Conservation (phyloP, 2,888 invertebrate genomes). For the Dynastes maya region DNA sequence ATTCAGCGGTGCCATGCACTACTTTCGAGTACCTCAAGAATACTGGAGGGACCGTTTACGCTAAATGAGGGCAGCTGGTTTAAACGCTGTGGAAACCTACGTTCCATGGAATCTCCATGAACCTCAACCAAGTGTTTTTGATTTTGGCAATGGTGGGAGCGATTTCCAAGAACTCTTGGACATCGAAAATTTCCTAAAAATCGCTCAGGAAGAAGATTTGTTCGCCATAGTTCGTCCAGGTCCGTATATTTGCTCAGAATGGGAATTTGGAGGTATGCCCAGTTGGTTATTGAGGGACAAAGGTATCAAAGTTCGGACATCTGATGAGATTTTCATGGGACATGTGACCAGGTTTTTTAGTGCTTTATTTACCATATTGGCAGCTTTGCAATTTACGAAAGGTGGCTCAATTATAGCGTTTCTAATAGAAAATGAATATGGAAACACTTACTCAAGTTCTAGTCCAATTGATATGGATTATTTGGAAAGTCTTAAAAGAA, state of each 20-base stretch:
- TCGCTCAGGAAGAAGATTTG: constrained; percentile 84
- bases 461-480: constrained; percentile 62
- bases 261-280: constrained; percentile 75
- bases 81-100: constrained; percentile 89
- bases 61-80: constrained; percentile 86
- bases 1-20: constrained; percentile 80
- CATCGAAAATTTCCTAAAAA: constrained; percentile 77
- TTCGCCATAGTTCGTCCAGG: constrained; percentile 88
- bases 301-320: constrained; percentile 68
- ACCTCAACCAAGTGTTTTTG: constrained; percentile 78
- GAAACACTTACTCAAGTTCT: constrained; percentile 44
- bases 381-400: constrained; percentile 74
- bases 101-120: constrained; percentile 94
- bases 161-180: constrained; percentile 71
- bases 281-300: constrained; percentile 67
- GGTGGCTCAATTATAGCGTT: constrained; percentile 90
- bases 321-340: constrained; percentile 65
- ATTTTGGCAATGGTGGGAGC: constrained; percentile 79
- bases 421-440: constrained; percentile 81
- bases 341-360: constrained; percentile 72
- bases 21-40: constrained; percentile 84
- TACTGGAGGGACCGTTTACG: constrained; percentile 87
- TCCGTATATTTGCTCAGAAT: constrained; percentile 94
- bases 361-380: constrained; percentile 70
- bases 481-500: constrained; percentile 67